phyloP scores from a whole-genome alignment of 2,113 vertebrate species.

The Gnathonemus echidnorhynchus region DNA sequence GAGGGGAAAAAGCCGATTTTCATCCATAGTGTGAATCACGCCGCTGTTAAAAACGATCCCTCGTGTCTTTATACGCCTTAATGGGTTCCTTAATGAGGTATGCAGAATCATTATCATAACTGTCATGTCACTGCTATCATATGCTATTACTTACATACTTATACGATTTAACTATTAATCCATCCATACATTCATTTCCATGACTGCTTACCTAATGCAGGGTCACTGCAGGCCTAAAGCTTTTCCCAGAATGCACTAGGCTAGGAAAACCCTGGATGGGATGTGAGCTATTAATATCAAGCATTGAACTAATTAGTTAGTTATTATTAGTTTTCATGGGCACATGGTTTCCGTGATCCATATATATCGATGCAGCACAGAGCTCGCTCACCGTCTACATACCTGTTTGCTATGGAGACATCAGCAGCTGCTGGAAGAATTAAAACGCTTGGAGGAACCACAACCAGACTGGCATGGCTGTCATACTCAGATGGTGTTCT shows the following conservation, averaged over 20 bases:
- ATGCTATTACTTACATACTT: constrained; percentile 1
- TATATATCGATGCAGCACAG: neutral
- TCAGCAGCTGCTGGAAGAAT: neutral
- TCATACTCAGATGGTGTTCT: neutral
- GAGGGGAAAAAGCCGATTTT: neutral
- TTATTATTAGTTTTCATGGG: neutral
- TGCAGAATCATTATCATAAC: constrained; percentile 1
- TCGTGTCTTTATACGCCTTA: neutral
- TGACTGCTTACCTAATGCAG: neutral
- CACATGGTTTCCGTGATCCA: neutral
- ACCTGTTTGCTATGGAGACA: neutral
- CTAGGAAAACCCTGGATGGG: neutral
- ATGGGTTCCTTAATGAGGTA: neutral
- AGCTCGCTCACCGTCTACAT: neutral
- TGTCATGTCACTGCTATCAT: neutral
- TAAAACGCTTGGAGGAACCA: neutral
- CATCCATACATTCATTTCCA: neutral
- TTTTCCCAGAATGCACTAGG: neutral
- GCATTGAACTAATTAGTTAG: neutral
- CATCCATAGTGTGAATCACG: neutral
- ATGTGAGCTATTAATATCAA: neutral
- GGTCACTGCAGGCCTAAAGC: neutral
- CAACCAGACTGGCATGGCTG: neutral
- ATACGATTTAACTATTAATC: neutral
- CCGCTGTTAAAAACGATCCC: neutral